These are phyloP conservation scores for Aurelia aurita DNA, from an alignment of 30 jellyfish, hydroid and myxozoan species.

Conservation along the genomic window DNA sequence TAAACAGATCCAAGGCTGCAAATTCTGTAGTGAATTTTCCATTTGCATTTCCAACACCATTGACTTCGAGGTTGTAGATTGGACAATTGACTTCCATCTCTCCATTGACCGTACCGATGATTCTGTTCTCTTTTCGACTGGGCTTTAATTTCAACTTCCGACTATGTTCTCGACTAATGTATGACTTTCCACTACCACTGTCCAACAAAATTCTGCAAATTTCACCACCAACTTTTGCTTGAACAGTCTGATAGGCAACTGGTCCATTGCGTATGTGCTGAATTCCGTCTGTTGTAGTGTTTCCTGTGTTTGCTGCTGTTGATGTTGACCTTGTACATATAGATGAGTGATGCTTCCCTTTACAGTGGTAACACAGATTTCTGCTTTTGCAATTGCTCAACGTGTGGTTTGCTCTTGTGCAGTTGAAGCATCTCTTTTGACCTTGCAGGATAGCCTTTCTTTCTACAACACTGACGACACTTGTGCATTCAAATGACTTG, in stretches of 20 bases:
- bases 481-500: slow-evolving; percentile 50
- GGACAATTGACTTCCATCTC: slow-evolving; percentile 37
- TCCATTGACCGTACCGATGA: slow-evolving; percentile 53
- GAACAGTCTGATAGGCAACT: slow-evolving; percentile 53
- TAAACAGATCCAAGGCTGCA: slow-evolving; percentile 27
- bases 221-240: slow-evolving; percentile 31
- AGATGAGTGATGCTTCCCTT: slow-evolving; percentile 50
- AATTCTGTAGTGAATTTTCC: slow-evolving; percentile 49
- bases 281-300: background rate
- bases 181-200: slow-evolving; percentile 54
- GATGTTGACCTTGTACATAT: slow-evolving; percentile 11
- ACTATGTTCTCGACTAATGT: slow-evolving; percentile 47
- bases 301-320: no score
- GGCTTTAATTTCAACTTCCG: slow-evolving; percentile 13
- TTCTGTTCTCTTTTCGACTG: slow-evolving; percentile 25
- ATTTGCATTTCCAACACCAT: slow-evolving; percentile 40
- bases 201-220: slow-evolving; percentile 40
- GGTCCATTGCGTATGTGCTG: slow-evolving; percentile 55
- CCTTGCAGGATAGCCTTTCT: slow-evolving; percentile 31
- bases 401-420: slow-evolving; percentile 56
- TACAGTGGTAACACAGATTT: slow-evolving; percentile 37
- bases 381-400: slow-evolving; percentile 38
- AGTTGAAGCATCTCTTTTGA: slow-evolving; percentile 43
- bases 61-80: slow-evolving; percentile 39
- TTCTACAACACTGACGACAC: slow-evolving; percentile 29